Conservation (phyloP, 2,113 vertebrate species). For the Naja naja region DNA sequence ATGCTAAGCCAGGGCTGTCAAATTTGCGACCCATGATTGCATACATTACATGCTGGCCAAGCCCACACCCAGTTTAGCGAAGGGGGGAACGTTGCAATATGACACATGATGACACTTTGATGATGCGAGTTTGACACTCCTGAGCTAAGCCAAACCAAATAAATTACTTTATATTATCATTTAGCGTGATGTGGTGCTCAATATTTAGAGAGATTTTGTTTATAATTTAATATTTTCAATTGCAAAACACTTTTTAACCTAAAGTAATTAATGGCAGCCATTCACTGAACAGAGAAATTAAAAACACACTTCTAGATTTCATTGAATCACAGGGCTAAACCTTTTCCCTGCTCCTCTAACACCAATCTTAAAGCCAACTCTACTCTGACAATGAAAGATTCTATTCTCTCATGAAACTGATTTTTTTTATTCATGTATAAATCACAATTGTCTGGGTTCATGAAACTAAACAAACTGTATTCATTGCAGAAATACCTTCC, state of each 20-base stretch:
- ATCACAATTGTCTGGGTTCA: neutral
- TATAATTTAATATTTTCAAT: neutral
- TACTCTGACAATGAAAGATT: neutral
- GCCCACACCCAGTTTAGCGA: too few relatives aligned
- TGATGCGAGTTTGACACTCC: too few relatives aligned
- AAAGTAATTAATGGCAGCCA: neutral
- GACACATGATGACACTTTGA: too few relatives aligned
- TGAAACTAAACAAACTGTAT: neutral
- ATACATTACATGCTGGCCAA: too few relatives aligned
- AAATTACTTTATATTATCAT: neutral
- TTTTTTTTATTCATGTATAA: neutral
- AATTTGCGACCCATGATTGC: rapidly evolving
- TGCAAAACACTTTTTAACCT: neutral
- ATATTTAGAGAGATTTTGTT: neutral
- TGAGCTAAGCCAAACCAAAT: neutral
- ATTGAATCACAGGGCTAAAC: neutral
- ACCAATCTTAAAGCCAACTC: neutral
- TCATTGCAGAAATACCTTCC: neutral
- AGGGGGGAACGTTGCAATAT: too few relatives aligned
- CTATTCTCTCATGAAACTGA: neutral
- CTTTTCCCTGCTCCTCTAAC: neutral
- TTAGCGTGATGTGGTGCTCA: neutral
- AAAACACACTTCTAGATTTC: neutral
- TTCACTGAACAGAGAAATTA: neutral
- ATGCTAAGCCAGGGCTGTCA: too few relatives aligned